Percentiles rank a stretch among this genome's conserved stretches.
These are phyloP conservation scores for Procambarus virginalis DNA, from an alignment of 1,140 invertebrate genomes.

Conservation along the genomic window DNA sequence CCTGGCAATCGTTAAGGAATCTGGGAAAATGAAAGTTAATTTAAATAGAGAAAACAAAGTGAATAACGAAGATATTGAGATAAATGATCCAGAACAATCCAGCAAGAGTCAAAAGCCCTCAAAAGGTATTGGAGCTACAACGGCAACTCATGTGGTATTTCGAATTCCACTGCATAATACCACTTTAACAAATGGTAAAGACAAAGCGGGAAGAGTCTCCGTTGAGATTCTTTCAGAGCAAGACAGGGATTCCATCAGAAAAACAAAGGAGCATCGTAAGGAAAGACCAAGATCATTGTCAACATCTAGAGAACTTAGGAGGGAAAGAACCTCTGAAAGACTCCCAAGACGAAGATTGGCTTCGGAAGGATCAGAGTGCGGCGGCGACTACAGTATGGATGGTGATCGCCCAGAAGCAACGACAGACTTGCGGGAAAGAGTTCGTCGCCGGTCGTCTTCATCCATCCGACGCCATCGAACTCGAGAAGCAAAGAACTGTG, in stretches of 20 bases:
- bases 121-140: background rate
- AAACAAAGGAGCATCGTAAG: constrained; percentile 16
- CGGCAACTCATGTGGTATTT: constrained; percentile 47
- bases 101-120: background rate
- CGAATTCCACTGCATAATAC: constrained; percentile 28
- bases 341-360: constrained; percentile 9
- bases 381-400: background rate
- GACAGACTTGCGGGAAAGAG: background rate
- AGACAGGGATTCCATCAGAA: background rate
- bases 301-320: constrained; percentile 38
- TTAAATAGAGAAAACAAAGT: background rate
- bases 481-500: background rate
- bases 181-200: constrained; percentile 10
- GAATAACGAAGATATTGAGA: background rate
- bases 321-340: constrained; percentile 6
- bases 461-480: background rate
- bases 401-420: background rate
- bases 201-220: constrained; percentile 22
- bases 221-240: constrained; percentile 36
- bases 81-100: background rate
- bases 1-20: background rate
- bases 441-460: constrained; percentile 33
- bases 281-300: constrained; percentile 51
- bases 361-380: constrained; percentile 14
- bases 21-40: background rate